Percentiles rank a stretch among this genome's conserved stretches.
phyloP scores from a whole-genome alignment of 2,888 invertebrate genomes.

The Nezara viridula region DNA sequence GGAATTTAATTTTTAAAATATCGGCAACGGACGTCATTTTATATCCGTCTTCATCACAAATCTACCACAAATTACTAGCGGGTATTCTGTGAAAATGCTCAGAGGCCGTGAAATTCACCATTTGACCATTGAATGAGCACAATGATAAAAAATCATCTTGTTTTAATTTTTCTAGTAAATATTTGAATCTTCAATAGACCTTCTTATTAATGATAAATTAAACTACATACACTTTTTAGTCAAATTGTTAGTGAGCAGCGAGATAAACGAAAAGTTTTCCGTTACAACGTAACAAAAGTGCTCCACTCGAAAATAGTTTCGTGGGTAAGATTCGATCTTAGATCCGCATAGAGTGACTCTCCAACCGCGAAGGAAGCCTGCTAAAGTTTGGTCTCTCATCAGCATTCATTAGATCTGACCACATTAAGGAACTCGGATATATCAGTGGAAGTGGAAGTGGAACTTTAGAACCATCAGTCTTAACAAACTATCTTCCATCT shows the following conservation, averaged over 20 bases:
- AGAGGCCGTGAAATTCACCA: too few species aligned
- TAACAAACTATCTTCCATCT: conserved; percentile 41
- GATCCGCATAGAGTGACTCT: neutral
- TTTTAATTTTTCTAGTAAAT: too few species aligned
- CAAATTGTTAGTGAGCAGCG: neutral
- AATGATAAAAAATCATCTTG: too few species aligned
- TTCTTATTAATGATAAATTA: too few species aligned
- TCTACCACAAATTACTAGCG: too few species aligned
- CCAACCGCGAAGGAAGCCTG: conserved; percentile 20
- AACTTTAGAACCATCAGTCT: neutral
- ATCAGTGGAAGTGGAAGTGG: neutral
- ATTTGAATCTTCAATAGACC: too few species aligned
- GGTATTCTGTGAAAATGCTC: too few species aligned
- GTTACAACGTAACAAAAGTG: neutral
- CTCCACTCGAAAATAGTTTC: neutral
- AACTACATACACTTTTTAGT: neutral
- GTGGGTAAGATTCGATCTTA: neutral
- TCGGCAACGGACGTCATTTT: too few species aligned
- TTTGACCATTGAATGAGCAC: too few species aligned
- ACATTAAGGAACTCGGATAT: conserved; percentile 33
- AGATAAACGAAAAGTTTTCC: neutral
- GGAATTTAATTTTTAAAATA: too few species aligned
- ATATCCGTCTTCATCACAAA: too few species aligned
- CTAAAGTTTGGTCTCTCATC: conserved; percentile 22
- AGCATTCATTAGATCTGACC: conserved; percentile 51